Evolutionary conservation across 2,888 invertebrate genomes (phyloP).

Genomic region (Cryptocephalus moraei): DNA sequence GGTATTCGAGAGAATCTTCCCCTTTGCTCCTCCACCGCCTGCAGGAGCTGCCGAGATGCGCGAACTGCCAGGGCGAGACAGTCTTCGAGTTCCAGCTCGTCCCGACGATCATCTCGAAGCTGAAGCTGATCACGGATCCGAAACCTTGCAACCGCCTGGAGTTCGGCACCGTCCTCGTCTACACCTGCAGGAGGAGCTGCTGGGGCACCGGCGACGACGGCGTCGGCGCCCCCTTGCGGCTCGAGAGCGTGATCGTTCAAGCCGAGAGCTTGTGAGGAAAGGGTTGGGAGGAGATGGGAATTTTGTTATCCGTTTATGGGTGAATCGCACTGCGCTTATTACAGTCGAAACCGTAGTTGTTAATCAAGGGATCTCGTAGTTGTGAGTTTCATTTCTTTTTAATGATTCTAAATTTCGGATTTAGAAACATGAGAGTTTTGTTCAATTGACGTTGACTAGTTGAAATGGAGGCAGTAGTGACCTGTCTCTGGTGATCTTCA

Average conservation of each 20-base stretch:
- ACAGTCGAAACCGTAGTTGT: too few relatives aligned
- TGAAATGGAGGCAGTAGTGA: too few relatives aligned
- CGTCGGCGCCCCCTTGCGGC: slow-evolving; percentile 53
- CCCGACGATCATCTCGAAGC: slow-evolving; percentile 65
- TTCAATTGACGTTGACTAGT: too few relatives aligned
- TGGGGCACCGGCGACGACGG: slow-evolving; percentile 50
- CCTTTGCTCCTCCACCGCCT: slow-evolving; percentile 63
- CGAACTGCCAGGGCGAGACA: slow-evolving; percentile 60
- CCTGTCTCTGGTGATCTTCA: too few relatives aligned
- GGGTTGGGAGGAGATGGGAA: background rate
- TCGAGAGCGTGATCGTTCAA: slow-evolving; percentile 68
- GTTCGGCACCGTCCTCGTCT: slow-evolving; percentile 78
- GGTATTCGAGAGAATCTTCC: slow-evolving; percentile 61
- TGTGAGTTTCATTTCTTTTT: too few relatives aligned
- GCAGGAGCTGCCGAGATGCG: slow-evolving; percentile 46
- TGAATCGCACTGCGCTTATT: too few relatives aligned
- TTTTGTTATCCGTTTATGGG: too few relatives aligned
- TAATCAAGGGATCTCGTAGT: too few relatives aligned
- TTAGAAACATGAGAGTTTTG: too few relatives aligned
- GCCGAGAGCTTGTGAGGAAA: slow-evolving; percentile 44
- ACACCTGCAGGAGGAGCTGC: slow-evolving; percentile 75
- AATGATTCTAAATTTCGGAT: too few relatives aligned
- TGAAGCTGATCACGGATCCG: slow-evolving; percentile 46
- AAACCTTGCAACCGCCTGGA: slow-evolving; percentile 51
- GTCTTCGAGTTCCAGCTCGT: slow-evolving; percentile 77